Conservation (phyloP, 2,113 vertebrate species). For the Entelurus aequoreus region DNA sequence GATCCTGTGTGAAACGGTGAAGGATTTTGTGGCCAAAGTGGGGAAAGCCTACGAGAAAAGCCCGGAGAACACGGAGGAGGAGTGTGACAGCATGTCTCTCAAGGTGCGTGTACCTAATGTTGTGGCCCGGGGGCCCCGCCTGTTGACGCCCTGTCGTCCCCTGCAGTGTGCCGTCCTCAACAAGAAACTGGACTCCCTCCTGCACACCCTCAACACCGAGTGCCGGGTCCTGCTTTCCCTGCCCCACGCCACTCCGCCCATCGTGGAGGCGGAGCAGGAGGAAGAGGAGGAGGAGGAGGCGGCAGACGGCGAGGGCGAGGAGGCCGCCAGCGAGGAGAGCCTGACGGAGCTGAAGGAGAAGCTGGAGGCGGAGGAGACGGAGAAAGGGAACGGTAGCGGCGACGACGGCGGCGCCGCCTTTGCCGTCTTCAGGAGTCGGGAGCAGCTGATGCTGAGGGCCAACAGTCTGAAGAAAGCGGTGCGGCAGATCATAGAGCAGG, state of each 20-base stretch:
- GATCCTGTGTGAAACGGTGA: slow-evolving; percentile 94
- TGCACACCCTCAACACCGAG: slow-evolving; percentile 85
- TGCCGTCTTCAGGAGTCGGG: slow-evolving; percentile 77
- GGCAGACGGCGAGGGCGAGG: slow-evolving; percentile 69
- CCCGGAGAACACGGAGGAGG: slow-evolving; percentile 82
- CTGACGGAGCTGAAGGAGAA: slow-evolving; percentile 85
- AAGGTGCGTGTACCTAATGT: slow-evolving; percentile 77
- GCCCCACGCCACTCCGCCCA: slow-evolving; percentile 70
- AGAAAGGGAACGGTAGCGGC: slow-evolving; percentile 52
- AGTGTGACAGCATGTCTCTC: slow-evolving; percentile 83
- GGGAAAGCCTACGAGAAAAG: slow-evolving; percentile 89
- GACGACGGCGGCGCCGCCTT: slow-evolving; percentile 58
- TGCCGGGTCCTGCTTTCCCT: slow-evolving; percentile 66
- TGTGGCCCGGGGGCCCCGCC: not conserved
- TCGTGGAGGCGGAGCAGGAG: slow-evolving; percentile 84
- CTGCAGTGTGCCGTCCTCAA: slow-evolving; percentile 86
- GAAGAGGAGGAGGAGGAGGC: slow-evolving; percentile 67
- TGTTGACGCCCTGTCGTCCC: not conserved
- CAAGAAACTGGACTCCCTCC: slow-evolving; percentile 90
- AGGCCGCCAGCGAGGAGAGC: slow-evolving; percentile 86
- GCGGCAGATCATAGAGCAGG: slow-evolving; percentile 93
- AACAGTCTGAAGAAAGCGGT: slow-evolving; percentile 98
- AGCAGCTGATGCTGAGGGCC: slow-evolving; percentile 89
- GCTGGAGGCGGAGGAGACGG: slow-evolving; percentile 72
- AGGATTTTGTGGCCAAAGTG: slow-evolving; percentile 95